These are phyloP conservation scores for Eupsilia transversa DNA, from an alignment of 2,888 invertebrate species.

Conservation along the genomic window DNA sequence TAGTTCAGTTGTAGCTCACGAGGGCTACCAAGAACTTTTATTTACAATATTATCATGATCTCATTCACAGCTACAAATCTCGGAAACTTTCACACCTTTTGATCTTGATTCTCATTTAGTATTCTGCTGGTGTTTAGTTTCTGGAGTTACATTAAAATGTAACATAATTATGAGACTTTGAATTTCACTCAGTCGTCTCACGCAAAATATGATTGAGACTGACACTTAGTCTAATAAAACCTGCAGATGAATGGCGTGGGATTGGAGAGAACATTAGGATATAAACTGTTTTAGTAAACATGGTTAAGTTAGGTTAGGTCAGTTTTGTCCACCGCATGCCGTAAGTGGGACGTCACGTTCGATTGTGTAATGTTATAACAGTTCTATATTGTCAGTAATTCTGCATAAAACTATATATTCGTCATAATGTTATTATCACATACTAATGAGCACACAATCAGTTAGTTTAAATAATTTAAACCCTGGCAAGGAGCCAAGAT, in stretches of 20 bases:
- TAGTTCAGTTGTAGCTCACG: conserved; percentile 23
- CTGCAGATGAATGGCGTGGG: not conserved
- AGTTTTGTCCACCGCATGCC: no score
- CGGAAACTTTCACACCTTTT: conserved; percentile 36
- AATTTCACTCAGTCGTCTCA: not conserved
- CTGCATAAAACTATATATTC: not conserved
- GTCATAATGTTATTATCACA: not conserved
- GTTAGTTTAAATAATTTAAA: not conserved
- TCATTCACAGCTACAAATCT: conserved; percentile 25
- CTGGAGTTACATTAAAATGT: not conserved
- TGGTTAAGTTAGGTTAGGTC: no score
- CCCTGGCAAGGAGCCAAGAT: conserved; percentile 28
- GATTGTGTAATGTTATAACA: not conserved
- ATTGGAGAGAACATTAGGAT: not conserved
- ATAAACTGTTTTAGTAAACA: not conserved
- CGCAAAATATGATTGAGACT: no score
- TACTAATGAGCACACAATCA: conserved; percentile 33
- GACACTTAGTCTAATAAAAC: not conserved
- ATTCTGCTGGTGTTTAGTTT: conserved; percentile 11
- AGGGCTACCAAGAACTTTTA: conserved; percentile 41
- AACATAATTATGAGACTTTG: not conserved
- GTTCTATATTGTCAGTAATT: not conserved
- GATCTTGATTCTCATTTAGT: not conserved
- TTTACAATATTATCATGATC: conserved; percentile 49
- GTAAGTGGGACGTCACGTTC: no score